Evolutionary conservation across 2,888 invertebrate species (phyloP).

Genomic region (Xylota segnis): DNA sequence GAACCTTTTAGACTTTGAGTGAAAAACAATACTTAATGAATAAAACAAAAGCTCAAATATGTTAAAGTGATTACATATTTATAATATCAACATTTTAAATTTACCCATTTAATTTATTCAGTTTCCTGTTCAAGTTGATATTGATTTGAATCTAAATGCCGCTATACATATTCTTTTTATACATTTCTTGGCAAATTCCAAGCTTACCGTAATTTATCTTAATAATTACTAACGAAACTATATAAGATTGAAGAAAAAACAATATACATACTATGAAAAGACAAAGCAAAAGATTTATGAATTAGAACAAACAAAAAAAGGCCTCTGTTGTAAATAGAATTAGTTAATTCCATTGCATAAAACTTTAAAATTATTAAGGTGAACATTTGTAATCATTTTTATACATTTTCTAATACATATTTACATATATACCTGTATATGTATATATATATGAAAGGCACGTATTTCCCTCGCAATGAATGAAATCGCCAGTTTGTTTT

Average conservation of each 20-base stretch:
- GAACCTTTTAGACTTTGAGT: constrained; percentile 90
- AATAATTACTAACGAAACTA: constrained; percentile 60
- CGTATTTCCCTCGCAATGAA: constrained; percentile 79
- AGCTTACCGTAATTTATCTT: constrained; percentile 54
- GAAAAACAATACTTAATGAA: constrained; percentile 52
- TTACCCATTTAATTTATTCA: constrained; percentile 53
- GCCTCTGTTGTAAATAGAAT: constrained; percentile 71
- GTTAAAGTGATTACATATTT: constrained; percentile 74
- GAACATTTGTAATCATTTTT: constrained; percentile 72
- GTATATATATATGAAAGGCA: constrained; percentile 68
- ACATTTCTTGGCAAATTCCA: constrained; percentile 49
- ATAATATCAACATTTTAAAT: constrained; percentile 71
- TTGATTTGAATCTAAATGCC: constrained; percentile 55
- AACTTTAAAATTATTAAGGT: constrained; percentile 62
- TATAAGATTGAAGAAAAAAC: constrained; percentile 48
- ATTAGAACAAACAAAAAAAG: constrained; percentile 47
- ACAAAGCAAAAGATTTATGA: constrained; percentile 57
- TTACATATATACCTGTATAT: constrained; percentile 52
- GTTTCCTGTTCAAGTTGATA: constrained; percentile 42
- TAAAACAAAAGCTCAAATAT: constrained; percentile 80
- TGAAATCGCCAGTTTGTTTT: constrained; percentile 84
- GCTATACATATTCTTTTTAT: constrained; percentile 17
- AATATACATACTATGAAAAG: constrained; percentile 53
- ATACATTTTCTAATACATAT: constrained; percentile 72
- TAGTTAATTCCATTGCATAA: constrained; percentile 70